Evolutionary conservation across 2,113 vertebrate genomes (phyloP).

Genomic region (Donacobius atricapilla): DNA sequence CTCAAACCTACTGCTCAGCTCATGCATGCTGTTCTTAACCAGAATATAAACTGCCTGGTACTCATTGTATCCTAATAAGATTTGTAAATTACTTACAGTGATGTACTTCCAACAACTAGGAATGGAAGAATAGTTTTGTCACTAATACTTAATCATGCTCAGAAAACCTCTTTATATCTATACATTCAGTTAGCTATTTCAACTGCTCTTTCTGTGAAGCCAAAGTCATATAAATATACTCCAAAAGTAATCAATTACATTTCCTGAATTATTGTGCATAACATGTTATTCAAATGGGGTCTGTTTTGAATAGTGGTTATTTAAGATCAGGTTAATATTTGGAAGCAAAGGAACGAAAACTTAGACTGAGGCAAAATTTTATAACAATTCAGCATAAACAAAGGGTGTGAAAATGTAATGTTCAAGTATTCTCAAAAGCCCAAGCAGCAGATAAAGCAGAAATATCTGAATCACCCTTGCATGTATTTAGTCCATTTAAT

Average conservation of each 20-base stretch:
- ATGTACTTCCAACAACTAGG: conserved; percentile 21
- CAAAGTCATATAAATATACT: neutral
- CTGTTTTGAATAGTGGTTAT: neutral
- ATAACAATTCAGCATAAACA: neutral
- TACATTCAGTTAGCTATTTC: neutral
- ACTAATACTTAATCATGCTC: neutral
- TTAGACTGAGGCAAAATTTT: neutral
- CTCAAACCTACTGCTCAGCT: conserved; percentile 37
- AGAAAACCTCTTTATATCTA: neutral
- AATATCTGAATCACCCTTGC: neutral
- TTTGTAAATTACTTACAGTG: conserved; percentile 47
- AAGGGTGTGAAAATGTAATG: neutral
- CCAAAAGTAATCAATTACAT: neutral
- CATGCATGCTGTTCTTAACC: conserved; percentile 23
- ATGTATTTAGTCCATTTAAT: neutral
- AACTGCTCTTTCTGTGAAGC: neutral
- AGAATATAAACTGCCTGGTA: conserved; percentile 48
- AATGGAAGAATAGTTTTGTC: neutral
- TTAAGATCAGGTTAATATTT: conserved; percentile 38
- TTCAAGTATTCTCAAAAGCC: neutral
- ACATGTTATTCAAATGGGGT: neutral
- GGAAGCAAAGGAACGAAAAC: conserved; percentile 7
- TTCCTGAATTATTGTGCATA: conserved; percentile 5
- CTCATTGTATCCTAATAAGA: conserved; percentile 14
- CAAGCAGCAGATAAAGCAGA: conserved; percentile 3